Evolutionary conservation across 92 coral and sea anemone genomes (phyloP).

Genomic region (Epizoanthus rinbou): DNA sequence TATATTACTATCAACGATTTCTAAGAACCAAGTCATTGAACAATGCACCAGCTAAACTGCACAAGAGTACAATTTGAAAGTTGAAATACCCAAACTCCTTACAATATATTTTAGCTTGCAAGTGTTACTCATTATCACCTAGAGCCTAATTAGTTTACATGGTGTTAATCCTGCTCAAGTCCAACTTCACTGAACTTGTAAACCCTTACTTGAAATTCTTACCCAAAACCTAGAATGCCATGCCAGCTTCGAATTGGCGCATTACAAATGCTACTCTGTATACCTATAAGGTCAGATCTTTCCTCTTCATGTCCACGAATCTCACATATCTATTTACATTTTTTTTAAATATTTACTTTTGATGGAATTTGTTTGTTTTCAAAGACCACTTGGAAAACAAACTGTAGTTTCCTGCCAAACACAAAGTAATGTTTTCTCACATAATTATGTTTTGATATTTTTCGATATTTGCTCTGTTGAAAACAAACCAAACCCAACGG

Average conservation of each 20-base stretch:
- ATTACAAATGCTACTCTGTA: conserved; percentile 45
- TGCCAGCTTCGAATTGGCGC: conserved; percentile 42
- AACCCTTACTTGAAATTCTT: conserved; percentile 19
- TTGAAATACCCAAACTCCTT: conserved; percentile 25
- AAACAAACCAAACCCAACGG: background rate
- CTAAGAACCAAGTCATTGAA: too few species aligned
- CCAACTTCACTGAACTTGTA: conserved; percentile 44
- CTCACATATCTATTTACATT: conserved; percentile 23
- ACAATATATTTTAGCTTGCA: conserved; percentile 9
- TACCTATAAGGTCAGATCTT: conserved; percentile 46
- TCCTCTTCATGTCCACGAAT: conserved; percentile 25
- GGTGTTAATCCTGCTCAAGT: conserved; percentile 27
- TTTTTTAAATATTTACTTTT: background rate
- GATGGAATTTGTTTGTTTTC: conserved; percentile 7
- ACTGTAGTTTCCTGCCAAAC: background rate
- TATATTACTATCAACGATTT: too few species aligned
- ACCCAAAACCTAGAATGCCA: conserved; percentile 44
- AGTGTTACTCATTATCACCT: background rate
- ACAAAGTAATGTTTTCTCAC: background rate
- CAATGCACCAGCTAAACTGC: too few species aligned
- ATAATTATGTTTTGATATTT: background rate
- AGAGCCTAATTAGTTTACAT: background rate
- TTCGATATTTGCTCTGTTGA: background rate
- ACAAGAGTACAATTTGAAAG: too few species aligned
- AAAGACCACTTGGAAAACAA: background rate